Evolutionary conservation across 2,888 invertebrate species (phyloP), one percentile per base, ranked within the genome.

Genomic region (Stenurella melanura): DNA sequence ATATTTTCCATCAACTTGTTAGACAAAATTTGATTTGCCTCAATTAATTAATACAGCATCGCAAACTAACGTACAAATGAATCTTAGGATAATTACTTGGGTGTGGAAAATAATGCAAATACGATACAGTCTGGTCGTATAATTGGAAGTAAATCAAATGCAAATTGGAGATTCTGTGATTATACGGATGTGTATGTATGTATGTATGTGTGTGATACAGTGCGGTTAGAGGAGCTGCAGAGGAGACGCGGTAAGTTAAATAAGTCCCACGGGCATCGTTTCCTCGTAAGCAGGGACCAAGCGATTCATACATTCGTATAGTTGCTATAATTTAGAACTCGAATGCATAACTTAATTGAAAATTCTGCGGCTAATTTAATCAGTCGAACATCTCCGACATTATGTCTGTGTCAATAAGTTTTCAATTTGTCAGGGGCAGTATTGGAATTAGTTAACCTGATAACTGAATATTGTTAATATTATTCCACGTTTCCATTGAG

Each of bases 271-370:
- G 81, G 82, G 84, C 82, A 78, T 78, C 83, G 81, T 85, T 84
- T 81, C 76, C 80, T 80, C 76, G 76, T 78, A 79, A 79, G 82
- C 82, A 79, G 78, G 82, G 83, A 80, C 80, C 77, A 76, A 79
- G 64, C 64, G 42, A 64, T 42, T 64, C 64, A 81, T 80, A 78
- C 79, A 80, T 83, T 80, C 80, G 81, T 81, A 83, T 80, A 82
- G 81, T 80, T 77, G 79, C 80, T 78, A 83, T 84, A 85, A 81
- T 84, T 84, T 81, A 78, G 83, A 82, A 81, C 80, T 80, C 83
- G 84, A 84, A 84, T 85, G 81, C 81, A 83, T 85, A 84, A 85
- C 84, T 85, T 83, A 85, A 85, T 84, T 83, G 83, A 81, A 83
- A 84, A 82, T 83, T 84, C 83, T 82, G 81, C 81, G 83, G 82